Evolutionary conservation across 1,140 invertebrate species (phyloP).

Genomic region (Sinella curviseta): DNA sequence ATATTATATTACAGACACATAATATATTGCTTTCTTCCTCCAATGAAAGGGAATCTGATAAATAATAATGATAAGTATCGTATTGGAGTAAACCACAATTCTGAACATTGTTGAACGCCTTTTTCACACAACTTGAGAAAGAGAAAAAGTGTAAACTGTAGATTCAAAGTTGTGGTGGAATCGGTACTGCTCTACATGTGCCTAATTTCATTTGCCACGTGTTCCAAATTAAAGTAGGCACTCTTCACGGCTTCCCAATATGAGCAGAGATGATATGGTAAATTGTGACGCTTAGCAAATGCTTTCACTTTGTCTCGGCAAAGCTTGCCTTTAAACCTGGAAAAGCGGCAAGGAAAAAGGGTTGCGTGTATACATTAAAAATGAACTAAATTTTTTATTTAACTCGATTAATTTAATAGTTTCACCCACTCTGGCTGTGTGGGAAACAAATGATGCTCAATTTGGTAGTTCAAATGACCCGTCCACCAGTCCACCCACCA

Average conservation of each 20-base stretch:
- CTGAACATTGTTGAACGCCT: too few species aligned
- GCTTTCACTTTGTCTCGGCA: constrained; percentile 31
- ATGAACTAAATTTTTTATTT: too few species aligned
- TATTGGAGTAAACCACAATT: too few species aligned
- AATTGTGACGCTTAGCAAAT: constrained; percentile 26
- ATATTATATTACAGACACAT: too few species aligned
- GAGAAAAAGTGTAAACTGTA: neutral
- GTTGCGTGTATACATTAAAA: too few species aligned
- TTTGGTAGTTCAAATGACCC: constrained; percentile 27
- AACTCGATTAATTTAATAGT: too few species aligned
- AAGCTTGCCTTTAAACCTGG: constrained; percentile 8
- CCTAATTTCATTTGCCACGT: constrained; percentile 15
- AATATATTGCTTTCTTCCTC: too few species aligned
- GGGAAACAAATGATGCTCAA: constrained; percentile 27
- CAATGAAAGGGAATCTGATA: too few species aligned
- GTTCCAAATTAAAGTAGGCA: constrained; percentile 31
- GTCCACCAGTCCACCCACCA: constrained; percentile 30
- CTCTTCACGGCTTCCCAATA: constrained; percentile 29
- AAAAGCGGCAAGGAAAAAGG: too few species aligned
- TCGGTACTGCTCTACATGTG: constrained; percentile 5
- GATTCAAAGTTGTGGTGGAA: neutral
- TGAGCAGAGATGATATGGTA: constrained; percentile 21
- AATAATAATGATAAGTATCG: too few species aligned
- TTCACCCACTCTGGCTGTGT: constrained; percentile 28
- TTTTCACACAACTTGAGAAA: neutral